These are phyloP conservation scores for Thermophis baileyi DNA, from an alignment of 2,113 vertebrate genomes.

Conservation along the genomic window DNA sequence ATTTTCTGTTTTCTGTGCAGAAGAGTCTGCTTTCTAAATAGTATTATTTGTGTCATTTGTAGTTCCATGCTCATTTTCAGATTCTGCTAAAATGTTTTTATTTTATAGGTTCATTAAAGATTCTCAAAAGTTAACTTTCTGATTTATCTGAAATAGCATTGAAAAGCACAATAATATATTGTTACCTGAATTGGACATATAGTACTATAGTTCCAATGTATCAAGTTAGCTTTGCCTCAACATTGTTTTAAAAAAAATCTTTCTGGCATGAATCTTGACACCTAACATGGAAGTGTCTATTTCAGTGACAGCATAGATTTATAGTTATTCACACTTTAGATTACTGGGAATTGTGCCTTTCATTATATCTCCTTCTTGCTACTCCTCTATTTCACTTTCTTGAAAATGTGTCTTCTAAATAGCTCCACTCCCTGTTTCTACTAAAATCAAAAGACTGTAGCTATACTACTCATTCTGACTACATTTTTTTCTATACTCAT, in stretches of 20 bases:
- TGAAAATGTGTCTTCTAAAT: not conserved
- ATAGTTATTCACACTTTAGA: slow-evolving; percentile 2
- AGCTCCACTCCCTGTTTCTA: not conserved
- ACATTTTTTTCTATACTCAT: not conserved
- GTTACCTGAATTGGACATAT: not conserved
- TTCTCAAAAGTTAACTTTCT: not conserved
- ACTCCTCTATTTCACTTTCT: not conserved
- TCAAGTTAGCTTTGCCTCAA: not conserved
- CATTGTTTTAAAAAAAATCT: not conserved
- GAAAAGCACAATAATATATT: not conserved
- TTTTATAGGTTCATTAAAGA: not conserved
- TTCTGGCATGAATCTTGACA: not conserved
- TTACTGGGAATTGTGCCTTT: not conserved
- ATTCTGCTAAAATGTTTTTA: not conserved
- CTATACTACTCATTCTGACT: not conserved
- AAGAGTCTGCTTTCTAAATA: not conserved
- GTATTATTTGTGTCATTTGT: not conserved
- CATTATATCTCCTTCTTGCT: not conserved
- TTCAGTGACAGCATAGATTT: not conserved
- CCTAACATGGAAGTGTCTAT: not conserved
- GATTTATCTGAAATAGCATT: not conserved
- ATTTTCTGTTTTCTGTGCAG: not conserved
- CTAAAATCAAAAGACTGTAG: not conserved
- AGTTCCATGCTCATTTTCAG: not conserved
- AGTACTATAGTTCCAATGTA: not conserved